These are phyloP conservation scores for Mesochorus sp. DNA, from an alignment of 2,888 invertebrate genomes.

Conservation along the genomic window DNA sequence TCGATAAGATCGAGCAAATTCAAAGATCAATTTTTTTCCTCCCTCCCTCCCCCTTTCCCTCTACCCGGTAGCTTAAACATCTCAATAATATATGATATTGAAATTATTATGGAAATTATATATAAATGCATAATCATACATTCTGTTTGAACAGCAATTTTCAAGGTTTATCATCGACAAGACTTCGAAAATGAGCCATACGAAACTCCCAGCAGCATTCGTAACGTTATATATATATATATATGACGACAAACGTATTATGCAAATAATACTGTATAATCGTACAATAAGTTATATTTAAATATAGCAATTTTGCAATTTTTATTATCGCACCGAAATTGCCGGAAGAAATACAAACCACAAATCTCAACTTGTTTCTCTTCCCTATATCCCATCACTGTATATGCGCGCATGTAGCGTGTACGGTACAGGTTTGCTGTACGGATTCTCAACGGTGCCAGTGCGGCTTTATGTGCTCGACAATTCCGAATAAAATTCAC, in stretches of 20 bases:
- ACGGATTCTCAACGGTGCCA: slow-evolving; percentile 41
- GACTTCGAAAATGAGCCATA: not conserved
- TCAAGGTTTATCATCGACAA: slow-evolving; percentile 1
- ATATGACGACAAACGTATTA: slow-evolving; percentile 26
- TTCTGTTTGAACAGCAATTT: not conserved
- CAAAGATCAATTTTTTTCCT: not conserved
- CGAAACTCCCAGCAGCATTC: not conserved
- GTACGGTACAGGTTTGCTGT: slow-evolving; percentile 41
- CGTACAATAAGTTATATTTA: slow-evolving; percentile 48
- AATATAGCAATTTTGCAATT: slow-evolving; percentile 57
- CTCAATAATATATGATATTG: slow-evolving; percentile 15
- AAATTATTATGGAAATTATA: slow-evolving; percentile 22
- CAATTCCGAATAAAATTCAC: slow-evolving; percentile 58
- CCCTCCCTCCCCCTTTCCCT: no score
- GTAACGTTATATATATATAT: not conserved
- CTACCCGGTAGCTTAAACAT: slow-evolving; percentile 15
- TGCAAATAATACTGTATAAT: slow-evolving; percentile 43
- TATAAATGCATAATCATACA: not conserved
- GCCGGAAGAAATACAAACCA: slow-evolving; percentile 52
- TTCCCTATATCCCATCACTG: not conserved
- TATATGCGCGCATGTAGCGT: not conserved
- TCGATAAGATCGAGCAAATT: not conserved
- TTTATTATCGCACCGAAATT: slow-evolving; percentile 48
- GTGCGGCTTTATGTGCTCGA: slow-evolving; percentile 58
- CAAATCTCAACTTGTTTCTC: slow-evolving; percentile 43